Conservation (phyloP, 2,113 vertebrate genomes). For the Anhinga rufa region DNA sequence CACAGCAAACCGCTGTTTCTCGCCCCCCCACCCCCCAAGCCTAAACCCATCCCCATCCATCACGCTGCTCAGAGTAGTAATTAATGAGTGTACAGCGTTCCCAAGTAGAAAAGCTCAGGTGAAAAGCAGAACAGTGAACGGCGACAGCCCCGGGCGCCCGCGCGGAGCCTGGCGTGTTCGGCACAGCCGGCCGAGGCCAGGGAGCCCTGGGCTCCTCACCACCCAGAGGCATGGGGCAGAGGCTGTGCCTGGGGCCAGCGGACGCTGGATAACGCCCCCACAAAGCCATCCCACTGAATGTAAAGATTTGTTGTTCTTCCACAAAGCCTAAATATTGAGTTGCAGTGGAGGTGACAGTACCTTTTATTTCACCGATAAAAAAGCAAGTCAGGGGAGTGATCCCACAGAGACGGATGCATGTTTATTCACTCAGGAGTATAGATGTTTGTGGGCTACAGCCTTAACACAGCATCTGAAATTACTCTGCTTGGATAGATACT, state of each 20-base stretch:
- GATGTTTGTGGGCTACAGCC: neutral
- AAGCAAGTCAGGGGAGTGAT: neutral
- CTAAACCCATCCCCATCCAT: neutral
- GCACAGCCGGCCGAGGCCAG: fast-evolving
- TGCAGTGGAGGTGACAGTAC: neutral
- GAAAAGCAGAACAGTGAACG: neutral
- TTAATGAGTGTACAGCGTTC: neutral
- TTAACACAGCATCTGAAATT: neutral
- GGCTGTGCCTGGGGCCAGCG: neutral
- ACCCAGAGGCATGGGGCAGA: neutral
- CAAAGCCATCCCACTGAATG: neutral
- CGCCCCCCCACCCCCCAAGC: neutral
- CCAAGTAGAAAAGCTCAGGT: neutral
- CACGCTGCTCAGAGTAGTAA: neutral
- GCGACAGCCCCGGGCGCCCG: neutral
- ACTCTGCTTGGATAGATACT: neutral
- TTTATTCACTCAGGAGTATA: neutral
- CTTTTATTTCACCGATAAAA: neutral
- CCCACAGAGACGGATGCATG: neutral
- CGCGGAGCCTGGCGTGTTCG: fast-evolving
- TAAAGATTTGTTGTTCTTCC: neutral
- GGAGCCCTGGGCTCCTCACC: neutral
- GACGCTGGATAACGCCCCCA: neutral
- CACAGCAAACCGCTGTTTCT: neutral
- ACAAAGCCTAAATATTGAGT: neutral